These are phyloP conservation scores for Neosilurus mollespiculum DNA, from an alignment of 2,797 vertebrate genomes.

Conservation along the genomic window DNA sequence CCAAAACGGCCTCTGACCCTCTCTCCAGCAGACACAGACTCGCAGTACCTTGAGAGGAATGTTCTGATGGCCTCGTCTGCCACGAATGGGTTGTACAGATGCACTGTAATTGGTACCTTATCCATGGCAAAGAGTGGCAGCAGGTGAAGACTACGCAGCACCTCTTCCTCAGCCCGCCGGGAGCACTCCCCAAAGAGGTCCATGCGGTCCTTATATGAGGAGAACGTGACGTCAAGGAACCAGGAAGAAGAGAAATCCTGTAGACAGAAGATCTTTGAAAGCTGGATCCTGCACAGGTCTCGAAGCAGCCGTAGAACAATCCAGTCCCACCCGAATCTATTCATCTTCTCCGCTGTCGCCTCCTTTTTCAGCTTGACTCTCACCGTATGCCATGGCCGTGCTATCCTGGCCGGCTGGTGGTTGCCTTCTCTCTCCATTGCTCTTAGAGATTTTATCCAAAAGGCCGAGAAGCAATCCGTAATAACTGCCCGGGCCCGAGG, in stretches of 20 bases:
- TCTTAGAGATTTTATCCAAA: neutral
- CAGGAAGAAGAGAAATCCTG: neutral
- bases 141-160: rapidly evolving
- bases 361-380: neutral
- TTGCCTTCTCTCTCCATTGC: no score
- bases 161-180: no score
- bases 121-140: neutral
- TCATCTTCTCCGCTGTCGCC: neutral
- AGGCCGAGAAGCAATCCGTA: neutral
- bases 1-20: neutral
- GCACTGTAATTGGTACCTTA: neutral
- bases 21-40: neutral
- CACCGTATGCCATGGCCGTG: neutral
- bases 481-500: no score
- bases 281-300: rapidly evolving
- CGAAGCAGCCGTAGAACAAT: rapidly evolving
- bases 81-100: conserved; percentile 6
- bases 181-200: neutral
- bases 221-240: neutral
- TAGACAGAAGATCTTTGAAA: neutral
- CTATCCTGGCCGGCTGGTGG: no score
- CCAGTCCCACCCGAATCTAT: neutral
- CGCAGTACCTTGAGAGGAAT: no score
- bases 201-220: rapidly evolving
- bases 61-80: no score